A percentile compares a stretch with the other conserved stretches of the same genome.
Evolutionary conservation across 2,113 vertebrate genomes (phyloP).

Genomic region (Misgurnus anguillicaudatus): DNA sequence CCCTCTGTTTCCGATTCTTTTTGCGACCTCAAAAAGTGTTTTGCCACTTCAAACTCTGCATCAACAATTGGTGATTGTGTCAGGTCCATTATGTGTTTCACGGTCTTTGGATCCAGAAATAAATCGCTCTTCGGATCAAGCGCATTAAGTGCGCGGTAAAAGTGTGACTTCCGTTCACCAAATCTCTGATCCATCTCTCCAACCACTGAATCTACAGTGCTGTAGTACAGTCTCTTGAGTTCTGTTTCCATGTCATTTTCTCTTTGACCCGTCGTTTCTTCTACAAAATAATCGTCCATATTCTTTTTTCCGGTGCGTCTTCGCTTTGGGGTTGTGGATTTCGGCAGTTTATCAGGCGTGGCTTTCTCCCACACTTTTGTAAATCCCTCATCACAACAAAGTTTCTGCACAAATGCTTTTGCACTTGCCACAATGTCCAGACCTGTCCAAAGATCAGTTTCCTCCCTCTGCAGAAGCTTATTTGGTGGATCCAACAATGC

Average conservation of each 20-base stretch:
- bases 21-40: too few relatives aligned
- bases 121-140: too few relatives aligned
- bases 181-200: slow-evolving; percentile 6
- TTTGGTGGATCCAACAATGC: slow-evolving; percentile 9
- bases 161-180: background rate
- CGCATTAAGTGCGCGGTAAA: background rate
- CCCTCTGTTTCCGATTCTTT: too few relatives aligned
- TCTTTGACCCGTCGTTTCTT: too few relatives aligned
- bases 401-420: background rate
- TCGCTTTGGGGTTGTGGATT: background rate
- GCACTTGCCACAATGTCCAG: background rate
- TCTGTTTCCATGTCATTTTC: too few relatives aligned
- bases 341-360: background rate
- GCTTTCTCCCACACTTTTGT: slow-evolving; percentile 1
- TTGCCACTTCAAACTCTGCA: too few relatives aligned
- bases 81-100: too few relatives aligned
- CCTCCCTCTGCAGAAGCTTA: slow-evolving; percentile 9
- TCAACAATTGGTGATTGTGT: too few relatives aligned
- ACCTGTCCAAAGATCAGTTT: slow-evolving; percentile 20
- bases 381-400: background rate
- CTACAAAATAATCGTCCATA: too few relatives aligned
- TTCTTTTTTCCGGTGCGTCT: background rate
- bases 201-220: too few relatives aligned
- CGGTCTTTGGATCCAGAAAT: too few relatives aligned
- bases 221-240: too few relatives aligned